Evolutionary conservation across 2,888 invertebrate species (phyloP), one percentile per base, ranked within the genome.

Genomic region (Cylindroiulus punctatus): DNA sequence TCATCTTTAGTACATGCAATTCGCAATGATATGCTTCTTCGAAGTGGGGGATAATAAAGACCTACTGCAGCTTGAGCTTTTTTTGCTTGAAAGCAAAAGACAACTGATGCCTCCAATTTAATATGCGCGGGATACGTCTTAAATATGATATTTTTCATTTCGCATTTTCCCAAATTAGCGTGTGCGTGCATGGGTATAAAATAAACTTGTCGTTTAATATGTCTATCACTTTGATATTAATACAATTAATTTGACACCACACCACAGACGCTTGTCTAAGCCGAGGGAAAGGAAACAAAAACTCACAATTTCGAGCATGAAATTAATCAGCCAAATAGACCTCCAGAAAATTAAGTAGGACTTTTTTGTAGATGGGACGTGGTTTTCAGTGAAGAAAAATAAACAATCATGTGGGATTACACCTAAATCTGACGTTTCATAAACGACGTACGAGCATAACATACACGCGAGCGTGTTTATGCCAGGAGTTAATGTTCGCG

Each of bases 101-200:
- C 57, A 57, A 57, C 22, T 57, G 57, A 57, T 57, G 57, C 22
- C 57, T 57, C 57, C 22, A 57, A 57, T 57, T 57, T 57, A 22
- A 57, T 57, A 57, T 22, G 2, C 57, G 19, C 52, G 1, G 22
- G 22, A 12, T 26, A 26, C 19, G 8, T 22, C 22, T 65, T 65
- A 65, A 65, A 65, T 65, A 65, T 65, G 57, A 65, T 65, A 65
- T 65, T 65, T 65, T 65, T 65, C 57, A 65, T 65, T 65, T 65
- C 22, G 22, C 57, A n/a, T 65, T 65, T 65, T 65, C 22, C n/a
- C 57, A 65, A 65, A 65, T 65, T 65, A 65, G 57, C 57, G 57
- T 22, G 57, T 65, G 57, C 10, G 22, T 65, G 10, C 57, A 22
- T 22, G 22, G 57, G 57, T 65, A n/a, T n/a, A 65, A 65, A 65